These are phyloP conservation scores for Aptenodytes patagonicus DNA, from an alignment of 2,113 vertebrate genomes.

Conservation along the genomic window DNA sequence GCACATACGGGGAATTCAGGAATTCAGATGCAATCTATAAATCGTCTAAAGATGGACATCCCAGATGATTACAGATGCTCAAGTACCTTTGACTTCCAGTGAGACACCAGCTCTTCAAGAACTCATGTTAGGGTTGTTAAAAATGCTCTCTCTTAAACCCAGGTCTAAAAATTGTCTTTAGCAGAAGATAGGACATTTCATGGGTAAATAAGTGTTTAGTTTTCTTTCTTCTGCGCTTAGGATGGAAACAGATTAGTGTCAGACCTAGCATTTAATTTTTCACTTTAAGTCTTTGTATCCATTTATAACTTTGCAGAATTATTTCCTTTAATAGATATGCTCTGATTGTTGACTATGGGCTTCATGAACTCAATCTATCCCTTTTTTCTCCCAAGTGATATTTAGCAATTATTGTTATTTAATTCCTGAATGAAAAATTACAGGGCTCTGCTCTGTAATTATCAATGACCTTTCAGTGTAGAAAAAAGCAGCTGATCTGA, in stretches of 20 bases:
- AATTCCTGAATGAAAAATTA: constrained; percentile 48
- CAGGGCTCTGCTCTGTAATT: constrained; percentile 21
- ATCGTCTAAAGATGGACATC: neutral
- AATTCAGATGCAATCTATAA: neutral
- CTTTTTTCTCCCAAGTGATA: neutral
- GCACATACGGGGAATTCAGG: neutral
- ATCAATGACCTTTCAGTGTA: constrained; percentile 42
- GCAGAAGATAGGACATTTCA: neutral
- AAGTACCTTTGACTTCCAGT: neutral
- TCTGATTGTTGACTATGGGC: neutral
- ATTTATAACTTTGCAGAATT: neutral
- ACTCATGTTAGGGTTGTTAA: neutral
- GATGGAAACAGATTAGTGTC: neutral
- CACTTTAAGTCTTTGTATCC: neutral
- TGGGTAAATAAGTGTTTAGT: neutral
- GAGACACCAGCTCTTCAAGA: neutral
- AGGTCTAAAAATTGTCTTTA: neutral
- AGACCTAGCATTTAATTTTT: neutral
- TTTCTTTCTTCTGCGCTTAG: neutral
- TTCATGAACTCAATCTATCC: neutral
- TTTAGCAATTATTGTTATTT: constrained; percentile 37
- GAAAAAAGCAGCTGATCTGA: neutral
- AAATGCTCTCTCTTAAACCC: neutral
- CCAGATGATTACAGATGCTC: neutral
- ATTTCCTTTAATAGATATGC: neutral